phyloP scores from a whole-genome alignment of 2,113 vertebrate genomes.

The Hippocampus guttulatus region DNA sequence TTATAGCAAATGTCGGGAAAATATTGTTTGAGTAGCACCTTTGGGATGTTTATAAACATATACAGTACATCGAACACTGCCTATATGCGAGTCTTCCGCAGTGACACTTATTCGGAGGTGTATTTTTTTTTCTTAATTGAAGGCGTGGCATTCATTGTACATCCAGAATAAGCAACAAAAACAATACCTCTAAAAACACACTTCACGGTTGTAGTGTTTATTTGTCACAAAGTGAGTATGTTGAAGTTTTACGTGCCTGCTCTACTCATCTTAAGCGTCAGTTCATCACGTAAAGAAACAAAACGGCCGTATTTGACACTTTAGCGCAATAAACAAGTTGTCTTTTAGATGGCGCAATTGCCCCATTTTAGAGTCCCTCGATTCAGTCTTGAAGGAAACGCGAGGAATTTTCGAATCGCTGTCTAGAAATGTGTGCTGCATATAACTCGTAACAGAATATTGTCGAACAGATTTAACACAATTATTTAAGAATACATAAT shows the following conservation, averaged over 20 bases:
- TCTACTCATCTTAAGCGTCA: neutral
- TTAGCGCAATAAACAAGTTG: conserved; percentile 8
- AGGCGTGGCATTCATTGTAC: conserved; percentile 16
- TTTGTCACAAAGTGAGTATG: neutral
- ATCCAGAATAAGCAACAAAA: neutral
- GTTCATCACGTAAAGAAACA: neutral
- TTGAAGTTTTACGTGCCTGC: neutral
- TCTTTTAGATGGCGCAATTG: conserved; percentile 49
- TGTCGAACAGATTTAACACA: neutral
- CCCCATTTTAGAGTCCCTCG: neutral
- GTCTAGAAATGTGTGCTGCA: neutral
- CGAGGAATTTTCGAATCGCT: neutral
- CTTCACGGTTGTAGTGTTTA: neutral
- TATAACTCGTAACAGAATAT: neutral
- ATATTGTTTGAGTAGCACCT: neutral
- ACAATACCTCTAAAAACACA: neutral
- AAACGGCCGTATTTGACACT: fast-evolving
- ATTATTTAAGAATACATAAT: neutral
- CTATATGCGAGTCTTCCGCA: no score
- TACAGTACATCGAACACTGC: neutral
- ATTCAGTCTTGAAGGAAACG: neutral
- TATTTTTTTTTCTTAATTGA: neutral
- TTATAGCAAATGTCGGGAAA: neutral
- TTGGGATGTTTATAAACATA: neutral
- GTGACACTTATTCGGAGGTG: conserved; percentile 6